phyloP scores from a whole-genome alignment of 2,888 invertebrate species.

The Orchestes rusci region DNA sequence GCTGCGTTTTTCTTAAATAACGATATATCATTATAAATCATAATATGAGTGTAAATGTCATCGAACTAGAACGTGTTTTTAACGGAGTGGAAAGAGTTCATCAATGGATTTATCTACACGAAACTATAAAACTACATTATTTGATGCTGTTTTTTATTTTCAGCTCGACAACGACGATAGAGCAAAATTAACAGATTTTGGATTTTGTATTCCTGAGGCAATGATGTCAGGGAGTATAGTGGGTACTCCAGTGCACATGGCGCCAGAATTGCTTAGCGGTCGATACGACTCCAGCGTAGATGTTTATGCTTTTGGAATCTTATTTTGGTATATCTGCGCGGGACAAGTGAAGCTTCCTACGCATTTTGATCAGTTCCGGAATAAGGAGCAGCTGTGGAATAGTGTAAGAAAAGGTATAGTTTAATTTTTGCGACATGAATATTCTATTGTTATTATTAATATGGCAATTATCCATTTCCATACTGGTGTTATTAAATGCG shows the following conservation, averaged over 20 bases:
- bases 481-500: too few relatives aligned
- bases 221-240: constrained; percentile 88
- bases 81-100: too few relatives aligned
- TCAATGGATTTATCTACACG: too few relatives aligned
- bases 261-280: constrained; percentile 76
- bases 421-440: too few relatives aligned
- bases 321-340: constrained; percentile 87
- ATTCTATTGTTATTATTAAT: too few relatives aligned
- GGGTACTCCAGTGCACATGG: constrained; percentile 87
- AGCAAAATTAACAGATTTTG: constrained; percentile 79
- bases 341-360: constrained; percentile 71
- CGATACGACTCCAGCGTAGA: constrained; percentile 79
- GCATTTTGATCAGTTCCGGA: constrained; percentile 75
- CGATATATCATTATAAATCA: too few relatives aligned
- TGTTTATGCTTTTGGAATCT: constrained; percentile 82
- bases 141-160: constrained; percentile 2
- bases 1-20: too few relatives aligned
- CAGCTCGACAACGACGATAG: constrained; percentile 62
- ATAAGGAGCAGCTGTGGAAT: constrained; percentile 80
- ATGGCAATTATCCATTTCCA: too few relatives aligned
- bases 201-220: constrained; percentile 84
- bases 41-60: too few relatives aligned
- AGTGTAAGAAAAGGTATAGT: constrained; percentile 74
- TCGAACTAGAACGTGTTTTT: too few relatives aligned
- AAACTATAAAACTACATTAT: too few relatives aligned